These are phyloP conservation scores for Cyprinodon brontotheroides DNA, from an alignment of 2,113 vertebrate species.

Conservation along the genomic window DNA sequence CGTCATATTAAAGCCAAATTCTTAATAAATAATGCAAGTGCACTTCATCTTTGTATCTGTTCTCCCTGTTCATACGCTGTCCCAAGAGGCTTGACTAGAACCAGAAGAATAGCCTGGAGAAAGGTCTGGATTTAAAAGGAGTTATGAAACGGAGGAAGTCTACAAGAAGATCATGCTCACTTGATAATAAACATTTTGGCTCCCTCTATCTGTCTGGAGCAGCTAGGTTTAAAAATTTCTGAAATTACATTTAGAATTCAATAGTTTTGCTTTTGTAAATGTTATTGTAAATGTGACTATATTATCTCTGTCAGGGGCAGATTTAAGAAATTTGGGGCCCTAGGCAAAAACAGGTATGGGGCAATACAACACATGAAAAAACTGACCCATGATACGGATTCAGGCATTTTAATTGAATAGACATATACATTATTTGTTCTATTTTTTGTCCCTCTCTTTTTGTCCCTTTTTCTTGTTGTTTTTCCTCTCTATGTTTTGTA, in stretches of 20 bases:
- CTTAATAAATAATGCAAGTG: constrained; percentile 3
- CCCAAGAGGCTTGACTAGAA: constrained; percentile 6
- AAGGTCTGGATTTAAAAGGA: background rate
- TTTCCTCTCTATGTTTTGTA: too few relatives aligned
- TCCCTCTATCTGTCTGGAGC: constrained; percentile 60
- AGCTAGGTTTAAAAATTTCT: background rate
- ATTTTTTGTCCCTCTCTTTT: too few relatives aligned
- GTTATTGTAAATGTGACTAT: background rate
- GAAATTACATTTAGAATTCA: background rate
- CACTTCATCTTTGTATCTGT: background rate
- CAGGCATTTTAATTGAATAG: too few relatives aligned
- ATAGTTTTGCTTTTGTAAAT: background rate
- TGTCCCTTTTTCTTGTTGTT: too few relatives aligned
- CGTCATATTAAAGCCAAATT: constrained; percentile 4
- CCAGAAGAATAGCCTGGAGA: background rate
- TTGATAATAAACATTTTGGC: constrained; percentile 14
- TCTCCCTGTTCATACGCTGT: background rate
- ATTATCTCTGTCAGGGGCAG: too few relatives aligned
- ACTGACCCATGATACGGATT: too few relatives aligned
- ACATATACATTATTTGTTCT: too few relatives aligned
- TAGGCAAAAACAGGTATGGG: too few relatives aligned
- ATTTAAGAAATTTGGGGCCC: too few relatives aligned
- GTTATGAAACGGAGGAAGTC: constrained; percentile 13
- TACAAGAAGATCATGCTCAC: background rate
- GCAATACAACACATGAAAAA: too few relatives aligned